Base-by-base conservation (phyloP, 2,113 vertebrate species). In the Passer domesticus region DNA sequence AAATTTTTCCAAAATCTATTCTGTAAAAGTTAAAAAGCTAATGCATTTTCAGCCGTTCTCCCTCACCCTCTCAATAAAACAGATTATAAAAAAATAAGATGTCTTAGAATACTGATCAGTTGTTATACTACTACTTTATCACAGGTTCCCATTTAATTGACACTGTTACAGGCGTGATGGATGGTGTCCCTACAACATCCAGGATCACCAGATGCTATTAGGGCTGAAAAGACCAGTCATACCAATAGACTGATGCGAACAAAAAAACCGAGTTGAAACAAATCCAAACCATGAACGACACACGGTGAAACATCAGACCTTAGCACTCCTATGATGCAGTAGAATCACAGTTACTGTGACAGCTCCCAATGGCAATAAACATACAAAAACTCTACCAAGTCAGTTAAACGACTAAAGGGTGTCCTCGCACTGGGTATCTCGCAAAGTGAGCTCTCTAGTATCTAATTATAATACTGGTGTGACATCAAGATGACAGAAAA, bases 1-100 rank as follows among this genome's bases (percentile, higher is more conserved):
- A 96, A 95, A 95, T 59, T 77, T 89, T 89, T 95, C 96, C 92
- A 91, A 90, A 92, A 91, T 77, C 90, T 95, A 66, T 63, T 94
- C 91, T 94, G 95, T 92, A 89, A 96, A 96, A 94, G 97, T 91
- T 93, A 86, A 95, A 95, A 95, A 94, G 70, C 68, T 92, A 94
- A 88, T 72, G 28, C 92, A 69, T 86, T 89, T 95, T 92, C 76
- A 88, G 81, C 74, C 95, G 75, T 88, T 96, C 86, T 78, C 90
- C 88, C 92, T 95, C 31, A 49, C 73, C 56, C 87, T 96, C 80
- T 94, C 83, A 84, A 44, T 83, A 96, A 97, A 96, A 91, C 96
- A 96, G 94, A 78, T 79, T 63, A 87, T 90, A 92, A 96, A 96
- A 92, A 94, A 95, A 96, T 95, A 97, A 96, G 49, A 91, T 30